Evolutionary conservation across 2,888 invertebrate genomes (phyloP).

Genomic region (Helicoverpa assulta): DNA sequence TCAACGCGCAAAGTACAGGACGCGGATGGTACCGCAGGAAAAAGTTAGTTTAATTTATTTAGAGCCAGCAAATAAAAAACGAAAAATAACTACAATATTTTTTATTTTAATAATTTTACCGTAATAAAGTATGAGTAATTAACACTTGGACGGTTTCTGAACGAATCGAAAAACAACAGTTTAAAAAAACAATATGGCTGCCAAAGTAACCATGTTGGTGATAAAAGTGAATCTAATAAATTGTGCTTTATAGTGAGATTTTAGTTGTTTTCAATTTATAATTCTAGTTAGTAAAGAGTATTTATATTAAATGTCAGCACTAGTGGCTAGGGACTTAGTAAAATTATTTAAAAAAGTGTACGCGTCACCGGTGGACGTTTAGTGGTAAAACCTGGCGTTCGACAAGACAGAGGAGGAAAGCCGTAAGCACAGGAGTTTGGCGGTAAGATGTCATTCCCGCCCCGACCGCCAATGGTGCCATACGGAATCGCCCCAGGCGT

Average conservation of each 20-base stretch:
- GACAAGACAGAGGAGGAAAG: conserved; percentile 38
- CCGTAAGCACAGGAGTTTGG: conserved; percentile 35
- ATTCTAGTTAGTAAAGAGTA: conserved; percentile 34
- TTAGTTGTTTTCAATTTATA: conserved; percentile 33
- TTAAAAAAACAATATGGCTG: conserved; percentile 58
- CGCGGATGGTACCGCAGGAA: no score
- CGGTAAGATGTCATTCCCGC: conserved; percentile 95
- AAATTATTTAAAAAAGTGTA: conserved; percentile 55
- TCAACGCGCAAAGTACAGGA: no score
- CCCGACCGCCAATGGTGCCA: conserved; percentile 95
- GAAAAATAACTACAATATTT: no score
- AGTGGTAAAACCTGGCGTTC: conserved; percentile 49
- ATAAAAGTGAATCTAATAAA: conserved; percentile 45
- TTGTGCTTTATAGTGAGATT: conserved; percentile 40
- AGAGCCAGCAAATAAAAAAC: no score
- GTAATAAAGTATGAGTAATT: no score
- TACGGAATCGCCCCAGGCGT: conserved; percentile 93
- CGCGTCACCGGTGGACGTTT: conserved; percentile 67
- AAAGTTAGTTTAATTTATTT: no score
- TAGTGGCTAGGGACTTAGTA: conserved; percentile 18
- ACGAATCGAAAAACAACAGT: conserved; percentile 46
- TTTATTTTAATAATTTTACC: no score
- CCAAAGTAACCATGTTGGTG: conserved; percentile 61
- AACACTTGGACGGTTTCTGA: conserved; percentile 19
- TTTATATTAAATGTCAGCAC: conserved; percentile 31